Evolutionary conservation across 2,888 invertebrate genomes (phyloP), one percentile per base, ranked within the genome.

Genomic region (Clivina fossor): DNA sequence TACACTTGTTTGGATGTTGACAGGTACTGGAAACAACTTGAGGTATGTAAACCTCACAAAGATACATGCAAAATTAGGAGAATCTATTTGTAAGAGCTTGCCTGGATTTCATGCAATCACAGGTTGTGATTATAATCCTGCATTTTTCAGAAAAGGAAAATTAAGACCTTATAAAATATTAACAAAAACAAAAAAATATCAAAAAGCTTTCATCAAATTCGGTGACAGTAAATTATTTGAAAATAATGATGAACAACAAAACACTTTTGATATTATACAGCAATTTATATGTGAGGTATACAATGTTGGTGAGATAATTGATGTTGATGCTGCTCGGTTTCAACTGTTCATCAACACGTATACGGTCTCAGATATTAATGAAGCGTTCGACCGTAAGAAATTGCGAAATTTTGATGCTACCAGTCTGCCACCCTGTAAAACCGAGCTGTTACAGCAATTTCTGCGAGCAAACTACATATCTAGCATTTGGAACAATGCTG

Each of bases 61-160:
- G 30, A 2, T 41, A 22, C 7, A 61, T 24, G 54, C 56, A 9
- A 60, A 57, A 55, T 58, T 61, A 18, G 32, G 46, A 4, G 43
- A 22, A 19, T 56, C 48, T 47, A 50, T 43, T 7, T 41, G 20
- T 4, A 49, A 40, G 20, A 41, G 57, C 2, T 33, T 63, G 24
- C 53, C 59, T 5, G 63, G 57, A 13, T 60, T 62, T 44, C 62
- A 64, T 30, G 62, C 64, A 8, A 56, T 61, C 13, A 64, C 61
- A 1, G 62, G 62, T 7, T 63, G 62, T 37, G 63, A 63, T 38
- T 63, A 50, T 22, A 63, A 62, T 35, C 60, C 64, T 9, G 38
- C 60, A 2, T 63, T 64, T 44, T 60, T 53, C 22, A 56, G 54
- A 40, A 63, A 61, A 58, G 58, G 60, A 1, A 61, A 64, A 43